Base-by-base conservation (phyloP, 64 coral and sea anemone genomes). In the Catalaphyllia jardinei region DNA sequence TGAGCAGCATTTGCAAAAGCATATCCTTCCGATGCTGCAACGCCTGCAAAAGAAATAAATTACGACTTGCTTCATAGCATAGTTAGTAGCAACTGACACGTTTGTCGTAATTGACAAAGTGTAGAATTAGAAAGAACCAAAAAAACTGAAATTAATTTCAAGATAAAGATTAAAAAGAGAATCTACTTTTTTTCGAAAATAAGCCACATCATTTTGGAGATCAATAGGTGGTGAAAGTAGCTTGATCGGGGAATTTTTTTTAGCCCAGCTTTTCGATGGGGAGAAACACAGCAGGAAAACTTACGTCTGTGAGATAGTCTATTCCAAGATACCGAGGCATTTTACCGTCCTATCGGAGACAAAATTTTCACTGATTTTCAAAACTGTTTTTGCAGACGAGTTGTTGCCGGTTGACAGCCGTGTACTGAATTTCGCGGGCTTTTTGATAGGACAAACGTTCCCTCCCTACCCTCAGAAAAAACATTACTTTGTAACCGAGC, bases 241-340 rank as follows among this genome's bases (percentile, higher is more conserved):
- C 54, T 57, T 15, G 10, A 57, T 57, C 54, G 10, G 7, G 0
- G 7, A 14, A 16, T 57, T 57, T 57, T 57, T 57, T 57, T 15
- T 13, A 14, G 10, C 15, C 15, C 10, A 14, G 10, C 10, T 14
- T 57, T 57, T 57, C 10, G 54, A 12, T 3, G 54, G 54, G 54
- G 1, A 57, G 15, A 57, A 57, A 57, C 15, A 57, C 15, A 55
- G 52, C 52, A 57, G 15, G 13, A 15, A 16, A 57, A 89, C 87
- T 86, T 89, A 93, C 92, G 16, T 93, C 78, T 67, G 87, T 87
- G 54, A 93, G 92, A 55, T 89, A 93, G 38, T 93, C 57, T 52
- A 93, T 84, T 12, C 77, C 87, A 74, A 93, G 92, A 42, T 89
- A 93, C 10, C 86, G 87, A 71, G 92, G 92, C 92, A 93, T 93